A percentile compares a stretch with the other conserved stretches of the same genome.
Conservation (phyloP, 2,888 invertebrate species). For the Heliconius aoede region DNA sequence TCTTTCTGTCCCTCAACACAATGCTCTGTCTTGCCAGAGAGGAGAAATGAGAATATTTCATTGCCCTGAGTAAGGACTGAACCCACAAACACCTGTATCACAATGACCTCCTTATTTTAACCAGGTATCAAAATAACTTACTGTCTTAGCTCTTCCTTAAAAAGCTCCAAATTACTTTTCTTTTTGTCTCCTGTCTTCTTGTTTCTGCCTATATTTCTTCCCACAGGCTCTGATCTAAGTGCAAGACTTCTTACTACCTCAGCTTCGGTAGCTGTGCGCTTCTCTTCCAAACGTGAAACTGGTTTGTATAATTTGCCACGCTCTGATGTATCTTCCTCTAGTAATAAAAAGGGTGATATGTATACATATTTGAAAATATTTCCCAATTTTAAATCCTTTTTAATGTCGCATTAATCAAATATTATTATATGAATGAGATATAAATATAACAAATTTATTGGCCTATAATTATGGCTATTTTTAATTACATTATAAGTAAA, state of each 20-base stretch:
- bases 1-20: no score
- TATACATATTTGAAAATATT: background rate
- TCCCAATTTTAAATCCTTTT: no score
- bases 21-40: no score
- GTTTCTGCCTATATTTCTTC: conserved; percentile 49
- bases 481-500: no score
- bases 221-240: conserved; percentile 72
- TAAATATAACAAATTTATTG: no score
- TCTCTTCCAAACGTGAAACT: conserved; percentile 88
- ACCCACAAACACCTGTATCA: no score
- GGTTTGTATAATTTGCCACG: conserved; percentile 97
- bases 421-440: no score
- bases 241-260: conserved; percentile 81
- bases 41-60: no score
- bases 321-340: conserved; percentile 94
- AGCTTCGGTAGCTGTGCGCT: conserved; percentile 60
- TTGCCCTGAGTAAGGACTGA: no score
- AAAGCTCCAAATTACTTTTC: conserved; percentile 98
- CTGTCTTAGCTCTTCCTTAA: conserved; percentile 99
- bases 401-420: no score
- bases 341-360: conserved; percentile 39
- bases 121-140: conserved; percentile 69
- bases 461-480: no score
- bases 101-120: no score
- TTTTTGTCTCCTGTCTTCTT: conserved; percentile 88